Conservation (phyloP, 2,113 vertebrate species). For the Pagrus major region DNA sequence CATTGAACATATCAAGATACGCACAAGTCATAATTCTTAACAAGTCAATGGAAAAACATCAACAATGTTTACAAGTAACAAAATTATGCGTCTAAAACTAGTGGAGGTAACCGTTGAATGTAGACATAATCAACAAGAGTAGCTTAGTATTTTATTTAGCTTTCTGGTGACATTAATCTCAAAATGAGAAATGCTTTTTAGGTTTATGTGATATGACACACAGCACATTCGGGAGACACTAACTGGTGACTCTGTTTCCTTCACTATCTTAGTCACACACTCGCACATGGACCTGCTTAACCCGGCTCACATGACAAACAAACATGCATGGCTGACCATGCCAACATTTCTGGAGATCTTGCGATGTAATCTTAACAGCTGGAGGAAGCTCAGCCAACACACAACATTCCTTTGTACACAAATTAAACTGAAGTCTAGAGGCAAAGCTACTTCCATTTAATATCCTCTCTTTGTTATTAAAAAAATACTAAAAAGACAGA, state of each 20-base stretch:
- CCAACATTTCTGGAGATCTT: constrained; percentile 21
- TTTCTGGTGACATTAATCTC: not conserved
- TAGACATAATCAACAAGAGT: not conserved
- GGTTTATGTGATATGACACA: not conserved
- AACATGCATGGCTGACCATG: constrained; percentile 31
- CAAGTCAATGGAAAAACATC: not conserved
- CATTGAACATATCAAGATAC: not conserved
- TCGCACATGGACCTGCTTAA: not conserved
- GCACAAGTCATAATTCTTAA: not conserved
- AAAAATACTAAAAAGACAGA: not conserved
- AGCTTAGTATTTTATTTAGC: not conserved
- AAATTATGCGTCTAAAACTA: too few relatives aligned
- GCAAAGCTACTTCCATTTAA: not conserved
- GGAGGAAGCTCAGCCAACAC: not conserved
- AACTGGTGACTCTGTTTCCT: not conserved
- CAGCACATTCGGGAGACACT: not conserved
- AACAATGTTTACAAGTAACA: too few relatives aligned
- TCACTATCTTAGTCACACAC: not conserved
- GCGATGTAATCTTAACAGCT: constrained; percentile 31
- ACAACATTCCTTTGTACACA: not conserved
- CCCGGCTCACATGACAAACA: constrained; percentile 57
- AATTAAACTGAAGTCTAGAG: not conserved
- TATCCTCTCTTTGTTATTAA: not conserved
- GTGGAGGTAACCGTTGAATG: too few relatives aligned
- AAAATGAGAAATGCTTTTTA: not conserved